Percentiles rank a stretch among this genome's conserved stretches.
Conservation (phyloP, 2,888 invertebrate species). For the Gymnocheta viridis region DNA sequence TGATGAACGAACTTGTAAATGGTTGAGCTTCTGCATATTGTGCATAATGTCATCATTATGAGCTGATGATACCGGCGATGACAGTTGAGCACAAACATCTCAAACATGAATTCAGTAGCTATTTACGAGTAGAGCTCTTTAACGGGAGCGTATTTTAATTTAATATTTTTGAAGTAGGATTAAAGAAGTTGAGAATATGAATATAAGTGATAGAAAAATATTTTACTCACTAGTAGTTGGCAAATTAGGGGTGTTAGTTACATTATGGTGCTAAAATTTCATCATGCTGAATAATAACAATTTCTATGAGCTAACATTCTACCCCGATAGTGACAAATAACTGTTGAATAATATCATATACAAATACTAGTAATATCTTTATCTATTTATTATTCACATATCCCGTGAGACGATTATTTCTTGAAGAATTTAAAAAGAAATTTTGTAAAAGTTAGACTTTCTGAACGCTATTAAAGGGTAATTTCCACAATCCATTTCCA, state of each 20-base stretch:
- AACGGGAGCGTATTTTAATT: conserved; percentile 26
- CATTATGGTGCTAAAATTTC: neutral
- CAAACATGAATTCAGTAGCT: neutral
- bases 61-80: conserved; percentile 13
- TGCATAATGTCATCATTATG: conserved; percentile 7
- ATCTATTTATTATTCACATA: no score
- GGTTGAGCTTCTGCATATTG: conserved; percentile 1
- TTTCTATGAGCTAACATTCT: no score
- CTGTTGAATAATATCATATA: no score
- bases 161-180: conserved; percentile 21
- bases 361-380: no score
- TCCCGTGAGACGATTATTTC: no score
- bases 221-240: neutral
- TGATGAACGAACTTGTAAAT: neutral
- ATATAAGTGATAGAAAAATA: conserved; percentile 3
- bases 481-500: no score
- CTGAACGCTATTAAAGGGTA: no score
- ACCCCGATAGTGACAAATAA: no score
- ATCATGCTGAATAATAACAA: no score
- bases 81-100: neutral
- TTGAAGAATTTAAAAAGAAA: no score
- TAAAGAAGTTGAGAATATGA: neutral
- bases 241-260: neutral
- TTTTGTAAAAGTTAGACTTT: no score
- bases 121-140: neutral